phyloP scores from a whole-genome alignment of 2,797 vertebrate species.

The Masticophis lateralis region DNA sequence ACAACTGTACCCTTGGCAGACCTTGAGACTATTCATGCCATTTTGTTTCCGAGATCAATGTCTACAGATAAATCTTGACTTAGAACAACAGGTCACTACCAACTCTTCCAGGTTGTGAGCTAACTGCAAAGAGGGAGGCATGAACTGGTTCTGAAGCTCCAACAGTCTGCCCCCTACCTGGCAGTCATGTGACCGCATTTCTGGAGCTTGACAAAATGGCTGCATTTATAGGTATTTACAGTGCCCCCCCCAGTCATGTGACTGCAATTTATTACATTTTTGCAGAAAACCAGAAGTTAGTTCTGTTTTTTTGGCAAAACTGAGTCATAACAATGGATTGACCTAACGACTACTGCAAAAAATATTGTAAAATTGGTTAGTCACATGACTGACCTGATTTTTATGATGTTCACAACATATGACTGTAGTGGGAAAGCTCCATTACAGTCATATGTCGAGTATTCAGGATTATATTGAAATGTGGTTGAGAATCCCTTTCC shows the following conservation, averaged over 20 bases:
- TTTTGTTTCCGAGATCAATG: background rate
- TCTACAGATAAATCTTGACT: background rate
- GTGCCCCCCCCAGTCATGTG: background rate
- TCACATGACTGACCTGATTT: background rate
- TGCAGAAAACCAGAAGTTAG: background rate
- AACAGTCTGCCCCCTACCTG: too few species aligned
- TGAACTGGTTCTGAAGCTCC: background rate
- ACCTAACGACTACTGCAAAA: background rate
- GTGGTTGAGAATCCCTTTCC: background rate
- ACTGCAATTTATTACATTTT: background rate
- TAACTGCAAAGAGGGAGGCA: background rate
- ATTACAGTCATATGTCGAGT: background rate
- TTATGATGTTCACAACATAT: background rate
- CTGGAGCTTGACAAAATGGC: background rate
- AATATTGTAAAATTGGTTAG: background rate
- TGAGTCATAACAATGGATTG: background rate
- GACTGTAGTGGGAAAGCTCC: background rate
- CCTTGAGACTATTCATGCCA: background rate
- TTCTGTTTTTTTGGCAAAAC: background rate
- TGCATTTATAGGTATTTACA: background rate
- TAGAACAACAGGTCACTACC: background rate
- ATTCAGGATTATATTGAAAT: background rate
- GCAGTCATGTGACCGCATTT: background rate
- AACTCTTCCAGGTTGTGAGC: background rate
- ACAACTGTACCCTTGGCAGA: background rate